These are phyloP conservation scores for Polyommatus icarus DNA, from an alignment of 2,888 invertebrate genomes.

Conservation along the genomic window DNA sequence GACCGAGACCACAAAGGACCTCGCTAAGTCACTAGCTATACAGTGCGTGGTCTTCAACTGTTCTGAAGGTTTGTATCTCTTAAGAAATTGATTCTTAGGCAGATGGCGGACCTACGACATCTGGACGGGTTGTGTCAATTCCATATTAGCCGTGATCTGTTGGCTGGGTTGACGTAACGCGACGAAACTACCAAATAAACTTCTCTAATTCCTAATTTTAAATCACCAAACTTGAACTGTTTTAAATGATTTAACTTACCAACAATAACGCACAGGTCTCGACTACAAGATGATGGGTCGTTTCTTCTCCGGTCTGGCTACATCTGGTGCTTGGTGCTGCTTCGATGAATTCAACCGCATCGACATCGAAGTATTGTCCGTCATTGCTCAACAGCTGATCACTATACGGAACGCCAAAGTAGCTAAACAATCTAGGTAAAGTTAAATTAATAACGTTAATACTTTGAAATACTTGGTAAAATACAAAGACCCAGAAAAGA, in stretches of 20 bases:
- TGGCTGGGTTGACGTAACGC: no score
- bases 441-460: no score
- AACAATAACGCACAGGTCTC: slow-evolving; percentile 55
- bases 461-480: no score
- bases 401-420: slow-evolving; percentile 93
- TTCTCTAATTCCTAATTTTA: not conserved
- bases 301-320: slow-evolving; percentile 93
- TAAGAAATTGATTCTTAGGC: not conserved
- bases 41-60: slow-evolving; percentile 96
- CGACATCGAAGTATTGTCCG: slow-evolving; percentile 93
- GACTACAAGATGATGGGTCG: slow-evolving; percentile 93
- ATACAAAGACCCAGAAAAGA: no score
- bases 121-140: not conserved
- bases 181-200: no score
- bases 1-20: slow-evolving; percentile 94
- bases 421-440: slow-evolving; percentile 74
- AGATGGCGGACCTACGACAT: no score
- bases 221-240: not conserved
- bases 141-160: not conserved
- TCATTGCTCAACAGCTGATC: slow-evolving; percentile 93
- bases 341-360: slow-evolving; percentile 96
- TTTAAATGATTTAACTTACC: not conserved
- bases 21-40: slow-evolving; percentile 92
- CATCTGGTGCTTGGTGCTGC: slow-evolving; percentile 95
- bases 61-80: slow-evolving; percentile 84